Base-by-base conservation (phyloP, 2,797 vertebrate genomes). In the Pogonophryne albipinna region DNA sequence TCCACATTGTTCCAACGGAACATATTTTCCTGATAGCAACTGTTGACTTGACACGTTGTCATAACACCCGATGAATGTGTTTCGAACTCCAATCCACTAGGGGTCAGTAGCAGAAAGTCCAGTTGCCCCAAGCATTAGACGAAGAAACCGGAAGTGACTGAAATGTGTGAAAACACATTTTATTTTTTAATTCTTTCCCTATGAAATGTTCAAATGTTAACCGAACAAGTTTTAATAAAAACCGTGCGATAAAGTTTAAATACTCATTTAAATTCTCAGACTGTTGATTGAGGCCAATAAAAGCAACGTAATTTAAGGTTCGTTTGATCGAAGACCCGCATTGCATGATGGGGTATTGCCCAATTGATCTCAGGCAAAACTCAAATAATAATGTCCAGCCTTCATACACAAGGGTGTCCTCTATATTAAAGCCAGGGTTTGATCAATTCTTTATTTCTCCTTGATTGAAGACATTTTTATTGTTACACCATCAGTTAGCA, bases 31-130 rank as follows among this genome's bases (percentile, higher is more conserved):
- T 63, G 23, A 2, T 67, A 17, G 1, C 38, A 65, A 4, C 45
- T 41, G 16, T 3, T 11, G 1, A 44, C 49, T 83, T 89, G 64
- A 88, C 74, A 46, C 5, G 2, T 67, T 58, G 20, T 10, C 51
- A 31, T 45, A 63, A 27, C 34, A 15, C 1, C 23, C 34, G 34
- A 38, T 9, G 34, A 38, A n/a, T 50, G 27, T 47, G 13, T 16
- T 14, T 19, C 13, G 0, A 46, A 1, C 17, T 38, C 47, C 46
- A 64, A 6, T 38, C 47, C 27, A 20, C 2, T 20, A 64, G 7
- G 31, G 0, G 19, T 4, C 58, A 61, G 42, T 3, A 50, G 47
- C 62, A 38, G 12, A 12, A 6, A 50, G 0, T 8, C 2, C 7
- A 19, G 46, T 6, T 64, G 4, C 11, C 27, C 10, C 6, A 4